Evolutionary conservation across 2,888 invertebrate genomes (phyloP).

Genomic region (Gerris lacustris): DNA sequence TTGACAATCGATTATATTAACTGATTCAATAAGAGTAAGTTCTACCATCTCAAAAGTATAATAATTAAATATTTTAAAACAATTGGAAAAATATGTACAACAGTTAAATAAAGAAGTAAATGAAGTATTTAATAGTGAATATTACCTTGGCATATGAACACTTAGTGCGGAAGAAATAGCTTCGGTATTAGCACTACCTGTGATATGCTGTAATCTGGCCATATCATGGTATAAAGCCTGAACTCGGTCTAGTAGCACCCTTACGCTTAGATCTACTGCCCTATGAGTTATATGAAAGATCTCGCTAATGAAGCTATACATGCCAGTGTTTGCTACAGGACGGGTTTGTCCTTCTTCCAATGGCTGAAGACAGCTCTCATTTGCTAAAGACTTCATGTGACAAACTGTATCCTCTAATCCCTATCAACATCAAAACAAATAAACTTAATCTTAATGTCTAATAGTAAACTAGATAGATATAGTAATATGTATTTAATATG

Average conservation of each 20-base stretch:
- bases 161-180: conserved; percentile 15
- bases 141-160: background rate
- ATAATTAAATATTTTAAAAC: too few species aligned
- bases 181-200: conserved; percentile 17
- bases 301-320: conserved; percentile 67
- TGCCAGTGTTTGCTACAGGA: conserved; percentile 24
- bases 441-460: too few species aligned
- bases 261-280: conserved; percentile 64
- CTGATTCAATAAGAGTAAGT: too few species aligned
- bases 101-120: too few species aligned
- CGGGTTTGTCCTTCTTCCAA: conserved; percentile 35
- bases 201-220: conserved; percentile 43
- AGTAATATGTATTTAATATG: too few species aligned
- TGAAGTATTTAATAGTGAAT: background rate
- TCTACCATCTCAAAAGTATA: too few species aligned
- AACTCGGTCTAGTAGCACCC: conserved; percentile 40
- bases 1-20: too few species aligned
- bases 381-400: conserved; percentile 54
- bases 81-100: too few species aligned
- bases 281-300: conserved; percentile 81
- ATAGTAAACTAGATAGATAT: too few species aligned
- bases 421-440: too few species aligned
- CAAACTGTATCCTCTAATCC: background rate
- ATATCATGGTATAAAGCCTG: conserved; percentile 43
- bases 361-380: conserved; percentile 72